Evolutionary conservation across 2,888 invertebrate species (phyloP), one percentile per base, ranked within the genome.

Genomic region (Drepana falcataria): DNA sequence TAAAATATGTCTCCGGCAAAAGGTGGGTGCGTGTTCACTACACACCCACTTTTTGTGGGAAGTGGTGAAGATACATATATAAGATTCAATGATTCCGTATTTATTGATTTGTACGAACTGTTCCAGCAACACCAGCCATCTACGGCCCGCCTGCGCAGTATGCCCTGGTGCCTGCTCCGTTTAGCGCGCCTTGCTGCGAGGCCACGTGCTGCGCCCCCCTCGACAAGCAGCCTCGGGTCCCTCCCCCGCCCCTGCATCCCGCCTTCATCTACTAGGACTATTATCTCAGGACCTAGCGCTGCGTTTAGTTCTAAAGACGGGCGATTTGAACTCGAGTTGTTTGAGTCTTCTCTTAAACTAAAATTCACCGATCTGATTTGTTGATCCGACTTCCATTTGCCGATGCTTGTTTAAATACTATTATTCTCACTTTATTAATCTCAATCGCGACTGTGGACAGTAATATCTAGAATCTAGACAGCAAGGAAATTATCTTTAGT

Each of bases 141-240:
- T 90, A 89, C 68, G 90, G 83, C 0, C 87, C 79, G 0, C 86
- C 88, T 1, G 65, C 90, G 0, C 91, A 90, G 61, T 91, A 88
- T 66, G 59, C 90, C 0, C 70, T 91, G 61, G 75, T 90, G 0
- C 89, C 90, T 0, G 90, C 89, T 0, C 85, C 88, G 0, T 89
- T 83, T 77, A 74, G 81, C 63, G 68, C 84, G 1, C 77, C 83
- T 0, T 89, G 89, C 73, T 88, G 88, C 64, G 90, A 88, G 72
- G 82, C 89, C 0, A 69, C 86, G 0, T 91, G 91, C 76, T 90
- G 90, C 61, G 81, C 85, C 1, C 87, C 88, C 0, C 65, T 83
- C 2, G 90, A 90, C 76, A 89, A 90, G 70, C 78, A 77, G 60
- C 90, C 88, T 5, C 84, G 88, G 47, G 75, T 81, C 1, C 83